Evolutionary conservation across 2,888 invertebrate species (phyloP), one percentile per base, ranked within the genome.

Genomic region (Heliconius sara): DNA sequence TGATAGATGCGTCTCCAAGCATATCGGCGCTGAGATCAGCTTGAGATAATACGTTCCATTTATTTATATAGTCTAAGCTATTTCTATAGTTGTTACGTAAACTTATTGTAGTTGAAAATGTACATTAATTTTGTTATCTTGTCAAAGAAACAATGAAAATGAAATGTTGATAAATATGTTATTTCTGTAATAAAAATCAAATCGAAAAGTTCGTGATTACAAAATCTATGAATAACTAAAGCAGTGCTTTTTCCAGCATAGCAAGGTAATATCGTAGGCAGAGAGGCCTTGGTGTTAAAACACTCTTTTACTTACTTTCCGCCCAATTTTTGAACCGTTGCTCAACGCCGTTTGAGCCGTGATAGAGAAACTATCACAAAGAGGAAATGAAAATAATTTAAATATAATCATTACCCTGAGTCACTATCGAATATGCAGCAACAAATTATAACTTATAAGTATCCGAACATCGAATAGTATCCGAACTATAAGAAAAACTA

Each of bases 1-100:
- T 86, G 88, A 87, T 87, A 86, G 85, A 87, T 87, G 85, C 85
- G 83, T 79, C 79, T 84, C 84, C 84, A 87, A 87, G 88, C 78
- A 80, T 85, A 88, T 88, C 87, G 80, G 82, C 78, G 80, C 82
- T 81, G 81, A 83, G 86, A 79, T 79, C 78, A 43, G 67, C 30
- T 81, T 75, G 80, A 84, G 87, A 86, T 87, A 88, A 85, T 83
- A 82, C 85, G 85, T 84, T 84, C 83, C 85, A 85, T 86, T 85
- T 84, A 82, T 83, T 84, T 82, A 82, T 75, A 81, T 66, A 66
- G 43, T 75, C 75, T 65, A 75, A 27, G 30, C 43, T 12, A 43
- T 65, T 66, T 43, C 75, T 65, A 43, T 73, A 73, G 65, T 60
- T 60, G 39, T 73, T 73, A 60, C 60, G 73, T 73, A 60, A 73